A percentile compares a stretch with the other conserved stretches of the same genome.
These are phyloP conservation scores for Caradrina kadenii DNA, from an alignment of 2,888 invertebrate species.

Conservation along the genomic window DNA sequence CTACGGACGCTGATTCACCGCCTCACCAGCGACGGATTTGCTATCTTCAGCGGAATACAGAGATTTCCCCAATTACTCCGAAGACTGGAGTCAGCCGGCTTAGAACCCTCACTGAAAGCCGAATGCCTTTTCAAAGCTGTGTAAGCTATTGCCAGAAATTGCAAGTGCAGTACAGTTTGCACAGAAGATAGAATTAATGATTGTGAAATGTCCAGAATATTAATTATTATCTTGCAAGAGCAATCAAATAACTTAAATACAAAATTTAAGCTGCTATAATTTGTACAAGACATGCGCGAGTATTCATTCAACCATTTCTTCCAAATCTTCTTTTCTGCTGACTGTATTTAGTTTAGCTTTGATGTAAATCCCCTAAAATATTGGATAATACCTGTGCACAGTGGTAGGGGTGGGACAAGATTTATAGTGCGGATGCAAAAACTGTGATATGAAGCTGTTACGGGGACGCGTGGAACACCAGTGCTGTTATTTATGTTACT, in stretches of 20 bases:
- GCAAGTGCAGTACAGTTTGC: conserved; percentile 15
- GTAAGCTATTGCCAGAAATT: conserved; percentile 40
- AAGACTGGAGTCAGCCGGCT: conserved; percentile 40
- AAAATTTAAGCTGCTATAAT: too few relatives aligned
- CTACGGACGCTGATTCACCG: conserved; percentile 44
- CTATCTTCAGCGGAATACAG: conserved; percentile 58
- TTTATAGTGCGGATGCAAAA: conserved; percentile 57
- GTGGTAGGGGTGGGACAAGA: conserved; percentile 8
- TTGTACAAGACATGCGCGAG: background rate
- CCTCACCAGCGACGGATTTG: conserved; percentile 57
- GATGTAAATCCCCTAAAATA: conserved; percentile 34
- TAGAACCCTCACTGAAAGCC: conserved; percentile 42
- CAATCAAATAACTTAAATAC: too few relatives aligned
- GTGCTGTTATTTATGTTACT: conserved; percentile 46
- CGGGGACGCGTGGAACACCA: conserved; percentile 23
- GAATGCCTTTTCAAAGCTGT: conserved; percentile 56
- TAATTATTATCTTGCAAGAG: conserved; percentile 4
- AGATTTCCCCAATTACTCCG: conserved; percentile 62
- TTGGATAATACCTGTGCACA: conserved; percentile 1
- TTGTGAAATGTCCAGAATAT: conserved; percentile 1
- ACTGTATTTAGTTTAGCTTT: conserved; percentile 1
- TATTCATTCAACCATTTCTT: background rate
- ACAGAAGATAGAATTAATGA: background rate
- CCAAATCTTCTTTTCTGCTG: background rate
- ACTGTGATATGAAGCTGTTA: conserved; percentile 55